Percentiles rank a stretch among this genome's conserved stretches.
Conservation (phyloP, 2,797 vertebrate genomes). For the Spatula clypeata region DNA sequence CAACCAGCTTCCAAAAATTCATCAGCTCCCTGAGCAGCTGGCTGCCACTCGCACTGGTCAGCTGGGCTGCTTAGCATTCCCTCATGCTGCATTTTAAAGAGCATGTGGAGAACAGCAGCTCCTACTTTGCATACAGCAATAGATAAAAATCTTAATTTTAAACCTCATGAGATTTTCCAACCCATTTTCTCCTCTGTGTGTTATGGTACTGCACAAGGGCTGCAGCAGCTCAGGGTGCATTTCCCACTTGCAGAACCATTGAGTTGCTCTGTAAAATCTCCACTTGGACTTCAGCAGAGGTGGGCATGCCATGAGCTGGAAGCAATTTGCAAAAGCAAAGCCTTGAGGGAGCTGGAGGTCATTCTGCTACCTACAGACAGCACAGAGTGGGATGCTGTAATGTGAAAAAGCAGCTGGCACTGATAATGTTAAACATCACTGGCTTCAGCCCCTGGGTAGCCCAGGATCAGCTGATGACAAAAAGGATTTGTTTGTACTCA, state of each 20-base stretch:
- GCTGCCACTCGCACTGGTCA: neutral
- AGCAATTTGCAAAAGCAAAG: neutral
- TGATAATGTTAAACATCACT: neutral
- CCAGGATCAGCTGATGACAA: neutral
- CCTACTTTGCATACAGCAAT: neutral
- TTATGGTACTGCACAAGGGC: neutral
- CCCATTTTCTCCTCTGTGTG: neutral
- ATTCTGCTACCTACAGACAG: neutral
- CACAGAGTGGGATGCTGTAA: neutral
- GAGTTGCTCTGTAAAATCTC: neutral
- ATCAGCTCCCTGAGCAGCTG: slow-evolving; percentile 35
- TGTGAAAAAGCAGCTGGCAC: neutral
- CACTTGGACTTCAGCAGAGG: neutral
- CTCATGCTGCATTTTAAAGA: slow-evolving; percentile 26
- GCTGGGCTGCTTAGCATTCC: neutral
- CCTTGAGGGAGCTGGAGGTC: neutral
- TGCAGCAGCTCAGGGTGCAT: fast-evolving
- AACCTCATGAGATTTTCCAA: neutral
- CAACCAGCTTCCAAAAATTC: slow-evolving; percentile 58
- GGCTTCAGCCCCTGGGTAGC: neutral
- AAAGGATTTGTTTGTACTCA: neutral
- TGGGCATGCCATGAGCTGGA: neutral
- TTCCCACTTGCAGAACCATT: fast-evolving
- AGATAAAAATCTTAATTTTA: neutral
- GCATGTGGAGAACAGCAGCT: slow-evolving; percentile 45